Base-by-base conservation (phyloP, 2,113 vertebrate genomes). In the Sebastes fasciatus region DNA sequence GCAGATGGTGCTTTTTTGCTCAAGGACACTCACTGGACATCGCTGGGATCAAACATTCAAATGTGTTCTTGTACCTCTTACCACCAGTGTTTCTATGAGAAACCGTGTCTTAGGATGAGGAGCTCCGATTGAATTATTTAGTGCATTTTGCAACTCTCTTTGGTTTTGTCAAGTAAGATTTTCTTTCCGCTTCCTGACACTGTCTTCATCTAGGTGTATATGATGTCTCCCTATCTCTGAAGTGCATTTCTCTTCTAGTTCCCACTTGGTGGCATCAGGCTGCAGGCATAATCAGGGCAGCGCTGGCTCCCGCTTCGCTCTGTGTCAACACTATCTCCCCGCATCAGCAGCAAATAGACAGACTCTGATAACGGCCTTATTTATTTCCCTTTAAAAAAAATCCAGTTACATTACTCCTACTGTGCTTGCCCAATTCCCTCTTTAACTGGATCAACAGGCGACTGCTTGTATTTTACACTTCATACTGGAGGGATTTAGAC, bases 291-390 rank as follows among this genome's bases (percentile, higher is more conserved):
- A 88, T 89, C 83, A 74, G 58, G 65, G 79, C 23, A 34, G 69
- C 14, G 11, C 65, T 21, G 63, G 74, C 73, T 57, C 46, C 62
- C 45, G 16, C 43, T 84, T 81, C 68, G 76, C 48, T 69, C 51
- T 78, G 72, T 84, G 84, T 90, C 79, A 66, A 77, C 78, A 61
- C 86, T 81, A 91, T 92, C 88, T 57, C 69, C 26, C 57, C 26
- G n/a, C 26, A 86, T 89, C 63, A 83, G 84, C 8, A 10, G 61
- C 73, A 87, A 87, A 86, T 67, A 91, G 82, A 83, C 85, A 54
- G 61, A 69, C 57, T 70, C 67, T 85, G 89, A 92, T 89, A 92
- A 83, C 77, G 72, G 73, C 54, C 51, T 74, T 71, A 91, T 92
- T 91, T 85, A 75, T 80, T 75, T 86, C 74, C 42, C 21, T 84